phyloP scores from a whole-genome alignment of 2,888 invertebrate genomes.

The Ashinkailepas kermadecensis region DNA sequence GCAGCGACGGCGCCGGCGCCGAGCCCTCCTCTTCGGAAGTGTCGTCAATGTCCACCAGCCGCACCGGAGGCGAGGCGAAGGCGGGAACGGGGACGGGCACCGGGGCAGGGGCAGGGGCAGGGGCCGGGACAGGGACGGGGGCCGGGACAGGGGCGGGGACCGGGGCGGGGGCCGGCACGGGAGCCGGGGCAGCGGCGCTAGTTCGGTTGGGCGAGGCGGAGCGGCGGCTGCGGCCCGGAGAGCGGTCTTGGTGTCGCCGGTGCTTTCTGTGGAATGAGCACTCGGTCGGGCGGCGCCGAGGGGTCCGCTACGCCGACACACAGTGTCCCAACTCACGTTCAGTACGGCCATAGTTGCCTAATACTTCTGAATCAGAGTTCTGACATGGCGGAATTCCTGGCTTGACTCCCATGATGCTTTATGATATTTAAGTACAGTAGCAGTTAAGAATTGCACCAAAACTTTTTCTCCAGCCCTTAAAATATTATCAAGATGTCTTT shows the following conservation, averaged over 20 bases:
- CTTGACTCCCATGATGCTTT: too few relatives aligned
- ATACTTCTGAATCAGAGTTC: too few relatives aligned
- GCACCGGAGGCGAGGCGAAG: not conserved
- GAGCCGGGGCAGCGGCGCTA: not conserved
- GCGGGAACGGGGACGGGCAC: not conserved
- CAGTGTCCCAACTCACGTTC: too few relatives aligned
- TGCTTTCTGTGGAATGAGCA: not conserved
- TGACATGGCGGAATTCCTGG: too few relatives aligned
- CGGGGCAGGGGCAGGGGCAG: not conserved
- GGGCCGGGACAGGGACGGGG: not conserved
- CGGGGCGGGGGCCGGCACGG: too few relatives aligned
- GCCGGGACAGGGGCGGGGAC: not conserved
- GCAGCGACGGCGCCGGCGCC: not conserved
- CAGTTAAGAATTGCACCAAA: too few relatives aligned
- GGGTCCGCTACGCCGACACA: not conserved
- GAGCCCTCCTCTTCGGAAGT: not conserved
- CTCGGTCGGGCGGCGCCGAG: not conserved
- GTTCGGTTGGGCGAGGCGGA: not conserved
- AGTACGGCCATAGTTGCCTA: too few relatives aligned
- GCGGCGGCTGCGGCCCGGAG: not conserved
- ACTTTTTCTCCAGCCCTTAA: too few relatives aligned
- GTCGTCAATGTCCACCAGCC: not conserved
- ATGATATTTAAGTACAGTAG: too few relatives aligned
- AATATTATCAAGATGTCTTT: too few relatives aligned
- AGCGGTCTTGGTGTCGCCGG: not conserved